Evolutionary conservation across 2,888 invertebrate species (phyloP), one percentile per base, ranked within the genome.

Genomic region (Pollenia amentaria): DNA sequence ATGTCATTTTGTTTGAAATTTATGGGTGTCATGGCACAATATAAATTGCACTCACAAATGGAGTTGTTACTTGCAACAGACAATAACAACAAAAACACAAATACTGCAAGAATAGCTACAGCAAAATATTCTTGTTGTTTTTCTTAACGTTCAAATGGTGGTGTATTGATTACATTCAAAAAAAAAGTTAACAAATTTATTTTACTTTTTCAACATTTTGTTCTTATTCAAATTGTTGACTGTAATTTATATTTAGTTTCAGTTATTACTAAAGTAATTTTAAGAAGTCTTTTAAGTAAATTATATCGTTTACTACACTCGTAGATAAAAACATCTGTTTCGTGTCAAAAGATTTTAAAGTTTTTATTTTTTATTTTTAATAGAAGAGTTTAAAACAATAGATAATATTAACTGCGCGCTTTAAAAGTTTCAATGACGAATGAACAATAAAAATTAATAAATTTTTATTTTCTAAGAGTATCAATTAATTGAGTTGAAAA

Each of bases 21-120:
- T 83, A 86, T 86, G 86, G 76, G 83, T 86, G 86, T 83, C 79
- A 86, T 76, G 86, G 72, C 76, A 79, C 75, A 86, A 83, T 83
- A 79, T 86, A 86, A 83, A 86, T 76, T 86, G 86, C 76, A 76
- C 79, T 86, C 79, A 4, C 70, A 70, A 86, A 86, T 82, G 82
- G 69, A 86, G 85, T 86, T 86, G 82, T 86, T 78, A 72, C 10
- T 60, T 69, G 6, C 57, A 75, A 57, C 40, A 76, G 60, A 76
- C 64, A 75, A 69, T 55, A 72, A 62, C 55, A 70, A 57, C 38
- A 46, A 48, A 21, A 21, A 40, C 29, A 60, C 9, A 48, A 18
- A 48, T 6, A 44, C 21, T 18, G 38, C 42, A 62, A 29, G 38
- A 51, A 48, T 60, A 11, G 21, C 60, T 60, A 42, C 42, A 21